Conservation (phyloP, 2,797 vertebrate genomes). For the Bovichtus diacanthus region DNA sequence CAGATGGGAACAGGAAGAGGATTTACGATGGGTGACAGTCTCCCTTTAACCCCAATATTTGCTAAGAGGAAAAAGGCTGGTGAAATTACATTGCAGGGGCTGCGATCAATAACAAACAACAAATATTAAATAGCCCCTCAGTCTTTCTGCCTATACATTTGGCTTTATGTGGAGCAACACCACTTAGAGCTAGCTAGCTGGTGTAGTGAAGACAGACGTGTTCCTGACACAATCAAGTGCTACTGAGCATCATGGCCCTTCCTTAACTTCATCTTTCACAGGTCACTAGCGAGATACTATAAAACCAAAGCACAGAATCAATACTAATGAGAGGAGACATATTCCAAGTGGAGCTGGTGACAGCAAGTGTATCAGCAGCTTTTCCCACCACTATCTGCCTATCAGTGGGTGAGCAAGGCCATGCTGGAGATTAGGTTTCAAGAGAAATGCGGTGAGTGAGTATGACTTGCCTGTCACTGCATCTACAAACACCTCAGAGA, state of each 20-base stretch:
- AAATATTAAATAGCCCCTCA: constrained; percentile 74
- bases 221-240: constrained; percentile 64
- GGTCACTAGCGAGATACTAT: constrained; percentile 65
- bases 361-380: constrained; percentile 71
- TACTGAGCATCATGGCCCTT: constrained; percentile 59
- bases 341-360: constrained; percentile 72
- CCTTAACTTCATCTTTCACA: constrained; percentile 62
- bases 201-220: constrained; percentile 44
- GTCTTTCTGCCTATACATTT: constrained; percentile 50
- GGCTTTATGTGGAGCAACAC: constrained; percentile 53
- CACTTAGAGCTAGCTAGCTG: constrained; percentile 50
- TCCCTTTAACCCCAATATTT: constrained; percentile 83
- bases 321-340: constrained; percentile 74
- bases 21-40: constrained; percentile 74
- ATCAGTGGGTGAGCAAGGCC: constrained; percentile 80
- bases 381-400: constrained; percentile 71
- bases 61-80: constrained; percentile 76
- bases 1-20: constrained; percentile 61
- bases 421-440: constrained; percentile 82
- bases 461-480: constrained; percentile 80
- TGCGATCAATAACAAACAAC: constrained; percentile 81
- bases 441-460: constrained; percentile 76
- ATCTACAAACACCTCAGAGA: constrained; percentile 82
- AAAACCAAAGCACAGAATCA: constrained; percentile 70
- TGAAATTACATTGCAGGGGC: constrained; percentile 76